These are phyloP conservation scores for Pocillopora grandis DNA, from an alignment of 92 coral and sea anemone genomes.

Conservation along the genomic window DNA sequence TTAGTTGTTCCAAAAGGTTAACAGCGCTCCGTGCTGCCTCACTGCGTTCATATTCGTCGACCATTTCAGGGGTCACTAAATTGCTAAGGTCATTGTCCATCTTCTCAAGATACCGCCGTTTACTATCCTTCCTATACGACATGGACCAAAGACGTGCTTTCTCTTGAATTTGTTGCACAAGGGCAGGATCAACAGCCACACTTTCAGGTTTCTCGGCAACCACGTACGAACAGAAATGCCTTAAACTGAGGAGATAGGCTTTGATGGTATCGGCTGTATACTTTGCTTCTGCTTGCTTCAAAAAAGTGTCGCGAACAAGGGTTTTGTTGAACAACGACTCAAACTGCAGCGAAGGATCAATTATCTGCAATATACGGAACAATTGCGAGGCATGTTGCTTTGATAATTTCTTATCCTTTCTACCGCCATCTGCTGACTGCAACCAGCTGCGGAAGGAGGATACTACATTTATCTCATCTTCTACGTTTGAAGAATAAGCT, in stretches of 20 bases:
- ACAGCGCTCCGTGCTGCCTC: conserved; percentile 46
- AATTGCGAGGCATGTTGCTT: conserved; percentile 45
- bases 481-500: not conserved
- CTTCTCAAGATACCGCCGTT: conserved; percentile 51
- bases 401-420: conserved; percentile 30
- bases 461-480: conserved; percentile 1
- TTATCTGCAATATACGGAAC: conserved; percentile 3
- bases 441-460: conserved; percentile 37
- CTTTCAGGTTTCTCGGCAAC: conserved; percentile 50
- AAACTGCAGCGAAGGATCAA: conserved; percentile 20
- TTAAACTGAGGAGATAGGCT: conserved; percentile 55
- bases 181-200: conserved; percentile 25
- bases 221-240: conserved; percentile 44
- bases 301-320: conserved; percentile 19
- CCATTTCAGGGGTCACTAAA: conserved; percentile 35
- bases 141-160: conserved; percentile 54
- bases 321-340: conserved; percentile 9
- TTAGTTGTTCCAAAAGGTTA: conserved; percentile 34
- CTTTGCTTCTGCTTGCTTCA: conserved; percentile 4
- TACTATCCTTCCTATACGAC: conserved; percentile 41
- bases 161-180: conserved; percentile 25
- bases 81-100: conserved; percentile 43
- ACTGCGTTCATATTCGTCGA: conserved; percentile 39
- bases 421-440: conserved; percentile 54
- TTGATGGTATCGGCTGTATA: conserved; percentile 56